These are phyloP conservation scores for Caenorhabditis sp. DNA, from an alignment of 2,888 invertebrate species.

Conservation along the genomic window DNA sequence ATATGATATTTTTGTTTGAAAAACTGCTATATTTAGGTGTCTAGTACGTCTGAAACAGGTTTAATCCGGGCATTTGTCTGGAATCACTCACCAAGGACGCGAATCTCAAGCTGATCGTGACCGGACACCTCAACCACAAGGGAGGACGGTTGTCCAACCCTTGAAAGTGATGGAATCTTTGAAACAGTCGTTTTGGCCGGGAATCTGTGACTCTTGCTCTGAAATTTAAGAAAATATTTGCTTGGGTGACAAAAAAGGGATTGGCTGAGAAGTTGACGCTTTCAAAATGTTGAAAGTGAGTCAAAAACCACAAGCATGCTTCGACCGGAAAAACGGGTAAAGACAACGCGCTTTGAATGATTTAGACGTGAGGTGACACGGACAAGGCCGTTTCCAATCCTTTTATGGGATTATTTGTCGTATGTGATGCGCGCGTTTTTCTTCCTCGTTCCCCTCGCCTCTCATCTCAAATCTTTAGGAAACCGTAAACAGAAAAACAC, in stretches of 20 bases:
- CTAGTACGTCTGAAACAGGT: slow-evolving; percentile 14
- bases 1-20: slow-evolving; percentile 1
- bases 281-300: no score
- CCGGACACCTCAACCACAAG: slow-evolving; percentile 70
- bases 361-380: slow-evolving; percentile 20
- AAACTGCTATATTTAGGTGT: background rate
- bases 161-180: slow-evolving; percentile 73
- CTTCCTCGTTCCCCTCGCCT: background rate
- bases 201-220: slow-evolving; percentile 62
- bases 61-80: background rate
- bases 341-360: no score
- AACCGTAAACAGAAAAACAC: slow-evolving; percentile 21
- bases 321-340: slow-evolving; percentile 22
- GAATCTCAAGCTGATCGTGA: slow-evolving; percentile 70
- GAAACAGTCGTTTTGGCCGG: slow-evolving; percentile 69
- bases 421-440: slow-evolving; percentile 4
- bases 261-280: no score
- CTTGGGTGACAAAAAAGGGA: background rate
- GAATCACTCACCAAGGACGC: slow-evolving; percentile 68
- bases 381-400: slow-evolving; percentile 43
- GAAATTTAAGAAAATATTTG: slow-evolving; percentile 9
- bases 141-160: slow-evolving; percentile 75
- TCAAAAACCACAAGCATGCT: no score
- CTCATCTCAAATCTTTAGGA: background rate
- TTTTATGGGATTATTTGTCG: slow-evolving; percentile 44